Base-by-base conservation (phyloP, 2,113 vertebrate species). In the Apodemus speciosus region DNA sequence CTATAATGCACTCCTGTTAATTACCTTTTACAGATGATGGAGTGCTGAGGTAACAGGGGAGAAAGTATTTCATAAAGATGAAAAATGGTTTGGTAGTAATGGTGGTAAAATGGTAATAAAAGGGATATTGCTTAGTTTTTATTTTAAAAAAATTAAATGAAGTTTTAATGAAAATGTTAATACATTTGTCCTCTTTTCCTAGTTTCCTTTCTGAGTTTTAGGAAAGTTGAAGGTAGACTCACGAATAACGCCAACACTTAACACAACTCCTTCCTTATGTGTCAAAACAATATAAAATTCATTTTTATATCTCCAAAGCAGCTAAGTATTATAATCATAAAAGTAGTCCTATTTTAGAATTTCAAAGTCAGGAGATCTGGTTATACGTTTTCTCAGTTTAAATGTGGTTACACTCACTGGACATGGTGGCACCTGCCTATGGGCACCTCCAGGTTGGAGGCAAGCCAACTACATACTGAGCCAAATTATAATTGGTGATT, bases 261-360 rank as follows among this genome's bases (percentile, higher is more conserved):
- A 73, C 25, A 64, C 13, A 6, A 89, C 9, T 75, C 20, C 16
- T 93, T 92, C 84, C n/a, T 69, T 62, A 23, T 71, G 18, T 93
- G 51, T 75, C 83, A 89, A 90, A 92, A 84, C 38, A 90, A 75
- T 80, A 90, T 81, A 68, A 93, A 87, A 77, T 62, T 76, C 80
- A n/a, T 43, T 93, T 88, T 90, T 76, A 66, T 30, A 88, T 72
- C 11, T 77, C 27, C 38, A 88, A 95, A 88, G 40, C 9, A 80
- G 38, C 60, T 90, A 64, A 92, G 40, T 69, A 30, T 75, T 86
- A 16, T 80, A 88, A 87, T 66, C 8, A 56, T 62, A 73, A 73
- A 91, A 83, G 25, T 27, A 27, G 60, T 62, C 60, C 25, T 62
- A 11, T 27, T 62, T 93, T 35, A 71, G 68, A 62, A 9, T 15